Conservation (phyloP, 2,888 invertebrate species). For the Drosophila ustulata region DNA sequence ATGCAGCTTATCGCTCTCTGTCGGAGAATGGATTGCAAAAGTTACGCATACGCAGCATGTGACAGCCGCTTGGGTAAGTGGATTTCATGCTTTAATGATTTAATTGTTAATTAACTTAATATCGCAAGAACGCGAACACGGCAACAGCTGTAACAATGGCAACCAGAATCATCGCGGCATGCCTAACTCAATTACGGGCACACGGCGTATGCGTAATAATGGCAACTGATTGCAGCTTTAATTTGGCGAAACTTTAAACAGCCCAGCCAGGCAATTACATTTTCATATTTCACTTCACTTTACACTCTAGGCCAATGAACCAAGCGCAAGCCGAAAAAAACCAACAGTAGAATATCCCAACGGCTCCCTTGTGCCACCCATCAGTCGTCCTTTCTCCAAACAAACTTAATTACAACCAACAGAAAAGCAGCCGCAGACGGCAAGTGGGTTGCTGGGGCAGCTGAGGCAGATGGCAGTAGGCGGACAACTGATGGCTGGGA, state of each 20-base stretch:
- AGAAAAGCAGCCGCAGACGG: conserved; percentile 44
- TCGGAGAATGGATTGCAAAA: conserved; percentile 2
- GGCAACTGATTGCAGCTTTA: conserved; percentile 46
- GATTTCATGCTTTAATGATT: conserved; percentile 59
- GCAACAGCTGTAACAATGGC: conserved; percentile 22
- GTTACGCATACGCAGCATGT: conserved; percentile 56
- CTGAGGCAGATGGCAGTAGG: conserved; percentile 21
- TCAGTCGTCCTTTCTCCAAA: neutral
- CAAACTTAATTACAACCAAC: conserved; percentile 69
- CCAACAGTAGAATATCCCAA: neutral
- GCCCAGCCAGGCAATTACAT: conserved; percentile 42
- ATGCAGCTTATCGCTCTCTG: conserved; percentile 16
- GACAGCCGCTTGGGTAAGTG: conserved; percentile 46
- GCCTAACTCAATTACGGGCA: conserved; percentile 67
- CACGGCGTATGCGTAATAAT: conserved; percentile 60
- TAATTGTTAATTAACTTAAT: conserved; percentile 70
- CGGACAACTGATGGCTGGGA: conserved; percentile 44
- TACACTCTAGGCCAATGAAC: conserved; percentile 46
- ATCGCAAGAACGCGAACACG: conserved; percentile 6
- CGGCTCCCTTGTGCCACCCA: neutral
- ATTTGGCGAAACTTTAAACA: conserved; percentile 39
- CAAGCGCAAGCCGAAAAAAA: conserved; percentile 14
- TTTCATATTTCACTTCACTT: conserved; percentile 50
- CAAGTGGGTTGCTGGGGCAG: conserved; percentile 13
- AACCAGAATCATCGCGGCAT: conserved; percentile 18